A percentile compares a stretch with the other conserved stretches of the same genome.
These are phyloP conservation scores for Burhinus oedicnemus DNA, from an alignment of 2,113 vertebrate genomes.

Conservation along the genomic window DNA sequence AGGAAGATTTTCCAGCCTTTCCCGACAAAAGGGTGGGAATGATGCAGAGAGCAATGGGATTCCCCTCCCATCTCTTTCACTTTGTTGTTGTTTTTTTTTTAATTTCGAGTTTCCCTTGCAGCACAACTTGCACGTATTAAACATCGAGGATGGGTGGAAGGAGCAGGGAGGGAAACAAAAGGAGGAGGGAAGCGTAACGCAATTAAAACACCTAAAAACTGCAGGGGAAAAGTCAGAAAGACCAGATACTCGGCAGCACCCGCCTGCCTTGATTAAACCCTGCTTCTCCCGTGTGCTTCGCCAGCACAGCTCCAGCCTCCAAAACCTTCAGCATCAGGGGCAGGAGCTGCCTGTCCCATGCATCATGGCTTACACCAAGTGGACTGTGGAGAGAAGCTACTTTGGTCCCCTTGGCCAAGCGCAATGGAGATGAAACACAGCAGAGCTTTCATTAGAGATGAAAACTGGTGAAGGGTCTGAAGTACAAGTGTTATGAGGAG, in stretches of 20 bases:
- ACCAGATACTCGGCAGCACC: background rate
- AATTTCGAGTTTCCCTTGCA: background rate
- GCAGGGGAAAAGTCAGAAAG: background rate
- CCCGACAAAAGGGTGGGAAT: background rate
- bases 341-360: background rate
- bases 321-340: background rate
- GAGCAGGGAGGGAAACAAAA: background rate
- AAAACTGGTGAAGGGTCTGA: background rate
- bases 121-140: background rate
- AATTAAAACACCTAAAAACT: constrained; percentile 15
- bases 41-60: background rate
- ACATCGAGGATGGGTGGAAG: background rate
- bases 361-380: too few relatives aligned
- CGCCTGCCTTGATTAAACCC: background rate
- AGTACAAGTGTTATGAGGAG: background rate
- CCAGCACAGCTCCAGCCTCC: background rate
- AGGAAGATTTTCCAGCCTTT: background rate
- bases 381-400: background rate
- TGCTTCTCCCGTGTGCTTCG: background rate
- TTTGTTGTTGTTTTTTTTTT: background rate
- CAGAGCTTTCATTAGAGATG: background rate
- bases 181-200: background rate
- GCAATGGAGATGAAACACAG: background rate
- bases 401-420: background rate
- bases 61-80: background rate